A percentile compares a stretch with the other conserved stretches of the same genome.
Evolutionary conservation across 2,113 vertebrate species (phyloP).

Genomic region (Zingel zingel): DNA sequence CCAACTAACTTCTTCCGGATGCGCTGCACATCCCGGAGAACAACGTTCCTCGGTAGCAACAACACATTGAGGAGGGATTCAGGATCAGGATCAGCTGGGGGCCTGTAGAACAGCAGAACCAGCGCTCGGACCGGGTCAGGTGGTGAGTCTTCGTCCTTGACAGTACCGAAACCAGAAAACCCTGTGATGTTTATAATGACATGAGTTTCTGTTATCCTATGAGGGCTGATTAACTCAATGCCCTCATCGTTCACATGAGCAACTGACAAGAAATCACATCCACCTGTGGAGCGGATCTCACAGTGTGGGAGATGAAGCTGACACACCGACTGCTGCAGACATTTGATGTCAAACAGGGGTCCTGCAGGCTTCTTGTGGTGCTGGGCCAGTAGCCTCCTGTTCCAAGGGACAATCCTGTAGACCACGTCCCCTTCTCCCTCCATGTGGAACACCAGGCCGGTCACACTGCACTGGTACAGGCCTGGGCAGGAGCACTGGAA

Average conservation of each 20-base stretch:
- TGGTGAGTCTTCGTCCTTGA: slow-evolving; percentile 12
- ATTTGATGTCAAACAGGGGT: slow-evolving; percentile 55
- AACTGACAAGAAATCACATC: slow-evolving; percentile 10
- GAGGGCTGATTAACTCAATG: slow-evolving; percentile 11
- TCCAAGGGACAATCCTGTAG: slow-evolving; percentile 35
- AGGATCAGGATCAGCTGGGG: not conserved
- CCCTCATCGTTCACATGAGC: slow-evolving; percentile 21
- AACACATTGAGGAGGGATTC: slow-evolving; percentile 29
- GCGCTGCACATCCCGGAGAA: not conserved
- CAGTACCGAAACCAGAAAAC: slow-evolving; percentile 8
- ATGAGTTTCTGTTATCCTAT: slow-evolving; percentile 25
- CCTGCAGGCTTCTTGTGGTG: slow-evolving; percentile 43
- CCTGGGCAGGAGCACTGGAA: slow-evolving; percentile 34
- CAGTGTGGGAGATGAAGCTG: slow-evolving; percentile 54
- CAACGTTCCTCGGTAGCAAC: slow-evolving; percentile 15
- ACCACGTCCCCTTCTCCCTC: slow-evolving; percentile 21
- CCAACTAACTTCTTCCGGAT: slow-evolving; percentile 13
- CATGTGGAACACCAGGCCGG: slow-evolving; percentile 54
- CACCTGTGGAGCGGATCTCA: slow-evolving; percentile 40
- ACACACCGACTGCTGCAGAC: slow-evolving; percentile 25
- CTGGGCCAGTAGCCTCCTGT: slow-evolving; percentile 7
- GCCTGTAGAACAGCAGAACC: slow-evolving; percentile 48
- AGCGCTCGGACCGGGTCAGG: slow-evolving; percentile 26
- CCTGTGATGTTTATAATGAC: slow-evolving; percentile 24
- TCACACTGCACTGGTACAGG: slow-evolving; percentile 49